Evolutionary conservation across 2,888 invertebrate genomes (phyloP).

Genomic region (Tetanocera ferruginea): DNA sequence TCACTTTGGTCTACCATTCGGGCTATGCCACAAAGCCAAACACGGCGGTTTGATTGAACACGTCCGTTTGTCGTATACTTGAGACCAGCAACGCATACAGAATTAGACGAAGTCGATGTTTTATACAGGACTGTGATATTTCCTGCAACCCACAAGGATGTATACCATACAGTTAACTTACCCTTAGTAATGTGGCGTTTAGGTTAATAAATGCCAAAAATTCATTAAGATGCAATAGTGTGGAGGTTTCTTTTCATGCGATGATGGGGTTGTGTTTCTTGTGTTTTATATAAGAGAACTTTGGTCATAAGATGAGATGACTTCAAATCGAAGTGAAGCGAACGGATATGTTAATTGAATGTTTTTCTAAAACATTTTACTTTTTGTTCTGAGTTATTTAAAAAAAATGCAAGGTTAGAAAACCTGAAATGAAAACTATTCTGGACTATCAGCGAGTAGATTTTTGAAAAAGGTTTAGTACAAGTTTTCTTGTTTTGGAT

Average conservation of each 20-base stretch:
- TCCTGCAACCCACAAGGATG: neutral
- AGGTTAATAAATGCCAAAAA: slow-evolving; percentile 20
- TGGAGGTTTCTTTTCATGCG: neutral
- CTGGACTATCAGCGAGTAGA: too few species aligned
- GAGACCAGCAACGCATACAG: slow-evolving; percentile 49
- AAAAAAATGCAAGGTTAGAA: too few species aligned
- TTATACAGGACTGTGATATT: neutral
- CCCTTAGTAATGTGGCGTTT: neutral
- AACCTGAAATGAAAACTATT: too few species aligned
- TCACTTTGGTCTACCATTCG: neutral
- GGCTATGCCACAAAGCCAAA: slow-evolving; percentile 38
- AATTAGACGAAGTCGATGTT: slow-evolving; percentile 26
- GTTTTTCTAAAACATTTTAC: too few species aligned
- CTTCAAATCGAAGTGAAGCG: too few species aligned
- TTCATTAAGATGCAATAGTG: slow-evolving; percentile 9
- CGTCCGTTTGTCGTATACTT: slow-evolving; percentile 53
- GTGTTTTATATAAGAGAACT: neutral
- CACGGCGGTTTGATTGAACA: slow-evolving; percentile 55
- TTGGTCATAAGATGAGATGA: neutral
- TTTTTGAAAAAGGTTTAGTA: too few species aligned
- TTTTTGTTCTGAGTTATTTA: too few species aligned
- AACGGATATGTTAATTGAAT: too few species aligned
- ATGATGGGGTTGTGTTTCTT: neutral
- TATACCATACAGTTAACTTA: neutral
- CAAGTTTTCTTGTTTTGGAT: too few species aligned